Base-by-base conservation (phyloP, 2,113 vertebrate species). In the Leucopsar rothschildi region DNA sequence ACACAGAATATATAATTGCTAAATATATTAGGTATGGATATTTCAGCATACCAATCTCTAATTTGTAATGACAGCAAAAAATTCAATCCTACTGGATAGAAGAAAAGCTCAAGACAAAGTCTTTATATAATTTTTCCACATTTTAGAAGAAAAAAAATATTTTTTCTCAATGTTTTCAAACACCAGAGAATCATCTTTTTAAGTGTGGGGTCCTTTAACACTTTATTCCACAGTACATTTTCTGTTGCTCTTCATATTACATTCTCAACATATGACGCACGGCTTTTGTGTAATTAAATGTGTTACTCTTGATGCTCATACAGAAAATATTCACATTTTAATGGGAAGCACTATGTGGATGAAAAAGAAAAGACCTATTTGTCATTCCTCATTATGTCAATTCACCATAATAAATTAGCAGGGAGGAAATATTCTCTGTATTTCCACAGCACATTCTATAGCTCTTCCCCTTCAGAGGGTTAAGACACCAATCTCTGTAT, bases 371-470 rank as follows among this genome's bases (percentile, higher is more conserved):
- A 93, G 17, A 45, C 65, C 64, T 95, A 92, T 97, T 97, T 97
- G 94, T 96, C 93, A 97, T 91, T 73, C 93, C 93, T 97, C 92
- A 95, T 95, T 96, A 95, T 88, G 80, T 75, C 93, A 97, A 90
- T 94, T 96, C 92, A 93, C 84, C 77, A 79, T 91, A 95, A 96
- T 94, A 97, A 97, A 97, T 96, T 75, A 97, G 90, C 65, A 96
- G 39, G 66, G 86, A 96, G 88, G 61, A 70, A 94, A 82, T 77
- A 79, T 81, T 95, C 87, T 93, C 71, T 39, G 5, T 80, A 72
- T 92, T 97, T 97, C 53, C n/a, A 87, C 22, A 59, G 18, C 4
- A 5, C 37, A 23, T 69, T 96, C 73, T 44, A 77, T 45, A 85
- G 28, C 72, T 79, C 68, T 69, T 92, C 55, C 50, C 61, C 33